Conservation (phyloP, 64 coral and sea anemone genomes). For the Exaiptasia diaphana region DNA sequence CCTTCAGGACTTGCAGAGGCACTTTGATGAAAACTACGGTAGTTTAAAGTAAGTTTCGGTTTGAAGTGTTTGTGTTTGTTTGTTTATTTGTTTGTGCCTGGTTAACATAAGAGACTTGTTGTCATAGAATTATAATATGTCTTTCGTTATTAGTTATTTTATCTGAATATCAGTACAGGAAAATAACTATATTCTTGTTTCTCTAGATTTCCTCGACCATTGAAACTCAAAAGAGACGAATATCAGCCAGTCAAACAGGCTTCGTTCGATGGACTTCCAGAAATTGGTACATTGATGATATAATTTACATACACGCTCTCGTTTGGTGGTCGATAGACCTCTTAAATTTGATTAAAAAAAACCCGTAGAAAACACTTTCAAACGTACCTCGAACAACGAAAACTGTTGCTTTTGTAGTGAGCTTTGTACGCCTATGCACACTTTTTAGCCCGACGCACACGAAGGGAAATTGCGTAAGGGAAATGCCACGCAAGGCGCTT, state of each 20-base stretch:
- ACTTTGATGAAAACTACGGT: constrained; percentile 76
- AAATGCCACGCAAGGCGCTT: not conserved
- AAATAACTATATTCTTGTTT: not conserved
- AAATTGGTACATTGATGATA: constrained; percentile 21
- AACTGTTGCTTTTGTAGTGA: not conserved
- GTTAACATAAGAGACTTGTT: not conserved
- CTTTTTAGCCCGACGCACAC: not conserved
- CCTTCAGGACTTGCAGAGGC: constrained; percentile 71
- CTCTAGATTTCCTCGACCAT: constrained; percentile 52
- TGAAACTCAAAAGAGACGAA: constrained; percentile 53
- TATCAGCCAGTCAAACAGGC: constrained; percentile 39
- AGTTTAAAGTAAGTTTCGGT: constrained; percentile 60
- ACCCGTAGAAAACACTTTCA: not conserved
- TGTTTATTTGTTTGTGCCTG: not conserved
- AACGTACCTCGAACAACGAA: not conserved
- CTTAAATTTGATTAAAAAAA: not conserved
- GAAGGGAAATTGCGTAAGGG: not conserved
- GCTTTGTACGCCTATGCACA: not conserved
- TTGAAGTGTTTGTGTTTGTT: not conserved
- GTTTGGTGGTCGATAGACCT: no score
- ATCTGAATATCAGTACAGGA: not conserved
- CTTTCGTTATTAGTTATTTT: not conserved
- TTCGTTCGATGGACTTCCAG: constrained; percentile 62
- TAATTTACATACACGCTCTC: not conserved
- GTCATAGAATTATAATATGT: not conserved